Percentiles rank a stretch among this genome's conserved stretches.
Conservation (phyloP, 2,797 vertebrate species). For the Gastrophryne carolinensis region DNA sequence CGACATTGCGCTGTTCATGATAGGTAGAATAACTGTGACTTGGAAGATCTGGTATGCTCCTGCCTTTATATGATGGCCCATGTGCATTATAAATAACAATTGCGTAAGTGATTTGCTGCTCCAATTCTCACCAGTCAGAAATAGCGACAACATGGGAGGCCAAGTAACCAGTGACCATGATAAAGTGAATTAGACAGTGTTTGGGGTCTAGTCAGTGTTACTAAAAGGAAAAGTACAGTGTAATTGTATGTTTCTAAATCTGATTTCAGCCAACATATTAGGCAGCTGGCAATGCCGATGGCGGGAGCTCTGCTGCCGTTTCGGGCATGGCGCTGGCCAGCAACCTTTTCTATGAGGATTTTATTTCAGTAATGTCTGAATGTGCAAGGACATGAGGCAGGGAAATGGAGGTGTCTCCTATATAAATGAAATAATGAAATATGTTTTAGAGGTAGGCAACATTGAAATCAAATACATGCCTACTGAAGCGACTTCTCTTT, state of each 20-base stretch:
- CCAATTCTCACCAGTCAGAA: not conserved
- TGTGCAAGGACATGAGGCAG: too few relatives aligned
- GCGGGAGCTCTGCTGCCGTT: not conserved
- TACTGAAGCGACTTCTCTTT: too few relatives aligned
- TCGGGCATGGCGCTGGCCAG: not conserved
- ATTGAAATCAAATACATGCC: too few relatives aligned
- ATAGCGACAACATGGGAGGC: not conserved
- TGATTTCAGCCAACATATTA: not conserved
- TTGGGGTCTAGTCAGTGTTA: constrained; percentile 28
- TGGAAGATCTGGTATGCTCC: too few relatives aligned
- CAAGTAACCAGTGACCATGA: not conserved
- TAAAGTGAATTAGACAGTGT: not conserved
- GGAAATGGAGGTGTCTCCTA: too few relatives aligned
- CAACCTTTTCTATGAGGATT: not conserved
- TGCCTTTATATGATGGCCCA: too few relatives aligned
- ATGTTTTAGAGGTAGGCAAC: too few relatives aligned
- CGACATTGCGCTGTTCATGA: too few relatives aligned
- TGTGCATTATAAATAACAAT: too few relatives aligned
- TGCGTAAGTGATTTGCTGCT: not conserved
- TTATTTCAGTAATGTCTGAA: not conserved
- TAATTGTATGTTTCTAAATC: constrained; percentile 33
- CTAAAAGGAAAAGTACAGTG: constrained; percentile 16
- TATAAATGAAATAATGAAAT: too few relatives aligned
- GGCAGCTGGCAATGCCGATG: constrained; percentile 15
- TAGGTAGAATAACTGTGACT: too few relatives aligned